Evolutionary conservation across 2,113 vertebrate species (phyloP).

Genomic region (Danio rerio): DNA sequence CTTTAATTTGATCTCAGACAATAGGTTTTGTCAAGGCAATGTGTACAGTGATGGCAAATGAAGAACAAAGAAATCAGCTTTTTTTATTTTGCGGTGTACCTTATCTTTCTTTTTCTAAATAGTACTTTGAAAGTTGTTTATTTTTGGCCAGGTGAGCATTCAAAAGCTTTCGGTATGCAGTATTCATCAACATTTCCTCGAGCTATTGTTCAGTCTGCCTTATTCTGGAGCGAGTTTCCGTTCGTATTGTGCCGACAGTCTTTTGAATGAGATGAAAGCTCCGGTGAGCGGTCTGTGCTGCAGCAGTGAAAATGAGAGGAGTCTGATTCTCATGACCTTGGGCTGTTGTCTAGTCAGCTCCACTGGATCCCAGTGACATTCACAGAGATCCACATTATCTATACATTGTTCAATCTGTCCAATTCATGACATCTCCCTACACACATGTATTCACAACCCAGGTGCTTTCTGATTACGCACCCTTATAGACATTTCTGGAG

Average conservation of each 20-base stretch:
- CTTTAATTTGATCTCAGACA: slow-evolving; percentile 9
- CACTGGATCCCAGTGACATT: slow-evolving; percentile 36
- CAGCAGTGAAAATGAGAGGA: slow-evolving; percentile 40
- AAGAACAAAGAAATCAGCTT: slow-evolving; percentile 5
- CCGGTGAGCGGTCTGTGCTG: background rate
- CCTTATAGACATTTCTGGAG: too few species aligned
- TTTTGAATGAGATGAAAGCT: slow-evolving; percentile 8
- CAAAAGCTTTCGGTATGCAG: background rate
- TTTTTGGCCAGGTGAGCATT: background rate
- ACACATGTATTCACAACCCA: too few species aligned
- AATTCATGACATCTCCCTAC: too few species aligned
- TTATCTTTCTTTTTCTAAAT: background rate
- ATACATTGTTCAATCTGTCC: background rate
- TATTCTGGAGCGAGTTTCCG: background rate
- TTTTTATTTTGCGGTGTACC: slow-evolving; percentile 7
- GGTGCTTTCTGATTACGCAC: too few species aligned
- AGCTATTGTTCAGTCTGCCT: background rate
- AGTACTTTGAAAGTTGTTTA: background rate
- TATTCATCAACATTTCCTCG: background rate
- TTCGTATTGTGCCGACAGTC: background rate
- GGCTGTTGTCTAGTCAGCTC: slow-evolving; percentile 43
- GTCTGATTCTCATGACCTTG: slow-evolving; percentile 45
- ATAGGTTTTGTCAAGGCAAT: background rate
- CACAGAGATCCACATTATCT: slow-evolving; percentile 7
- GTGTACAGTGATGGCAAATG: slow-evolving; percentile 3